Base-by-base conservation (phyloP, 1,140 invertebrate genomes). In the Lanistes nyassanus region DNA sequence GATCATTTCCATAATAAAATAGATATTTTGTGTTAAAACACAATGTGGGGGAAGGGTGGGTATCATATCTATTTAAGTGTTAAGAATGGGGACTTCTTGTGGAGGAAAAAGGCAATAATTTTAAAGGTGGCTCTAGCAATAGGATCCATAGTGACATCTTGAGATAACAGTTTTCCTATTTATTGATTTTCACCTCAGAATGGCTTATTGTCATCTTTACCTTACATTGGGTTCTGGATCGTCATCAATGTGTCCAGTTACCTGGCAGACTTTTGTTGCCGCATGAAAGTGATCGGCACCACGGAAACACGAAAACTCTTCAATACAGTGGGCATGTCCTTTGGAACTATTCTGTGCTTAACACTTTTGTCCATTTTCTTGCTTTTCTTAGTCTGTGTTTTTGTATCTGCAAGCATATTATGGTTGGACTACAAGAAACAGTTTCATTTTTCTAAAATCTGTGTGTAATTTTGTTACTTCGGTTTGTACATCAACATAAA, bases 191-290 rank as follows among this genome's bases (percentile, higher is more conserved):
- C 7, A 6, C 42, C 60, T 11, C 87, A 95, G 95, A 96, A 97
- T 88, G 95, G 96, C 29, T 88, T 96, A 1, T 89, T 96, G 60
- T 96, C 95, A 2, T 94, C 95, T 31, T 89, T 97, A 70, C 96
- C 96, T 2, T 97, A 97, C 89, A 83, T 97, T 51, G 92, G 93
- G 2, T 95, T 96, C 94, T 93, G 94, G 0, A 88, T 95, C 34
- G 90, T 94, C 23, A 88, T 96, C 13, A 94, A 94, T 85, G 83
- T 93, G 66, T 92, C 94, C 7, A 95, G 95, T 0, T 92, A 94
- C 74, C 82, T 95, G 23, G 94, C 95, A 1, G 96, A 97, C 90
- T 92, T 91, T 88, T 82, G 95, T 29, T 89, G 93, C 77, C 89
- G 89, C 13, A 92, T 90, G 76, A 90, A 92, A 76, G 88, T 92